Evolutionary conservation across 2,113 vertebrate species (phyloP).

Genomic region (Gadus macrocephalus): DNA sequence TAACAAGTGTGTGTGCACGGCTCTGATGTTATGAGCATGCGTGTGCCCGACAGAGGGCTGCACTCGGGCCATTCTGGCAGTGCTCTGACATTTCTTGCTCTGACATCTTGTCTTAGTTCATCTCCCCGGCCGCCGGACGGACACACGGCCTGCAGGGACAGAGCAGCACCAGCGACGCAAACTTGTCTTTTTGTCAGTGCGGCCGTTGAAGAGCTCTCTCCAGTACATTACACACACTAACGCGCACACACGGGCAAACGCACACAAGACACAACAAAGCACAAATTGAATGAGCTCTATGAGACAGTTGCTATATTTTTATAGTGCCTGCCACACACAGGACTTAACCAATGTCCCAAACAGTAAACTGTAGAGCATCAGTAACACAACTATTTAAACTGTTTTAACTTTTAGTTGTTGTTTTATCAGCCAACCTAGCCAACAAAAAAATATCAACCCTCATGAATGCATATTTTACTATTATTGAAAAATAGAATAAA

Average conservation of each 20-base stretch:
- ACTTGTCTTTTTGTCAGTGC: conserved; percentile 72
- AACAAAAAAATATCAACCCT: too few species aligned
- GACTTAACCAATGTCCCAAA: too few species aligned
- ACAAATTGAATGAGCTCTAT: conserved; percentile 3
- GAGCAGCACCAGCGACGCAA: conserved; percentile 60
- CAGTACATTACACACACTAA: conserved; percentile 65
- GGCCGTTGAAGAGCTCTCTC: conserved; percentile 60
- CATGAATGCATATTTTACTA: too few species aligned
- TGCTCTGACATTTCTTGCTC: conserved; percentile 69
- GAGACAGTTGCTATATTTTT: too few species aligned
- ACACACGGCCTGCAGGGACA: conserved; percentile 70
- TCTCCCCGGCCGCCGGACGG: conserved; percentile 63
- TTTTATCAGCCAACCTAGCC: too few species aligned
- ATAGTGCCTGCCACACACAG: too few species aligned
- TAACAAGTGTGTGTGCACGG: conserved; percentile 8
- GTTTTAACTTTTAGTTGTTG: too few species aligned
- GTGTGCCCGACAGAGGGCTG: conserved; percentile 58
- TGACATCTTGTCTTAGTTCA: conserved; percentile 75
- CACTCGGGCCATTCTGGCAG: conserved; percentile 59
- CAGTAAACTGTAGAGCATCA: too few species aligned
- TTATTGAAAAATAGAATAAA: too few species aligned
- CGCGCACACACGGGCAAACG: conserved; percentile 24
- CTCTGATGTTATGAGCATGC: conserved; percentile 29
- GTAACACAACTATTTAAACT: too few species aligned
- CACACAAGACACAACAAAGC: conserved; percentile 16